Base-by-base conservation (phyloP, 2,888 invertebrate species). In the Julus scanicus region DNA sequence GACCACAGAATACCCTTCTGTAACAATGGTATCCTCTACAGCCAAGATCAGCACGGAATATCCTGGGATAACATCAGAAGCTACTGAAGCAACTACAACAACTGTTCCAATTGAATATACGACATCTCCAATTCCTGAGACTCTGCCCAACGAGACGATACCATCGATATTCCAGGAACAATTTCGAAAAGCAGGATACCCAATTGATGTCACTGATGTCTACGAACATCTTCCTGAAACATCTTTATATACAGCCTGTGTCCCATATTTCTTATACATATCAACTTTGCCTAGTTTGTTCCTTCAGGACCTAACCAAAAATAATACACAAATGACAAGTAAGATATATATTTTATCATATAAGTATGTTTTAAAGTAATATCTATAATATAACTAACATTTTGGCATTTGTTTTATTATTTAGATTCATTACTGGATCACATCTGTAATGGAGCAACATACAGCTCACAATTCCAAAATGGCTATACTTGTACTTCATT, bases 101-200 rank as follows among this genome's bases (percentile, higher is more conserved):
- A 53, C 37, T 4, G 20, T 37, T 3, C 53, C 86, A 9, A 29
- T 29, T 20, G 86, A 86, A 86, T 57, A 53, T 20, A 29, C 57
- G n/a, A 53, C 86, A 5, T 57, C 29, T 37, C 37, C 86, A 86
- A n/a, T 37, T 40, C 39, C 53, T 29, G 37, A n/a, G 20, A 9
- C 15, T 57, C 37, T 11, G 6, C 63, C 86, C 9, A 86, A 86
- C 17, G 57, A 87, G 17, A 87, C 87, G 17, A 87, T 87, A 53
- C 87, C 83, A 80, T 39, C 63, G 40, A 44, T 57, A 80, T 49
- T 87, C n/a, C 40, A 87, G n/a, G n/a, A 87, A 20, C 87, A 87
- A 37, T 87, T 87, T 80, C 20, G 80, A n/a, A 57, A 71, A 17
- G 87, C 87, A 53, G 87, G 87, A 9, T 40, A 87, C 20, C 71